Conservation (phyloP, 35 echinoderm and acorn worm genomes). For the Ptychodera flava region DNA sequence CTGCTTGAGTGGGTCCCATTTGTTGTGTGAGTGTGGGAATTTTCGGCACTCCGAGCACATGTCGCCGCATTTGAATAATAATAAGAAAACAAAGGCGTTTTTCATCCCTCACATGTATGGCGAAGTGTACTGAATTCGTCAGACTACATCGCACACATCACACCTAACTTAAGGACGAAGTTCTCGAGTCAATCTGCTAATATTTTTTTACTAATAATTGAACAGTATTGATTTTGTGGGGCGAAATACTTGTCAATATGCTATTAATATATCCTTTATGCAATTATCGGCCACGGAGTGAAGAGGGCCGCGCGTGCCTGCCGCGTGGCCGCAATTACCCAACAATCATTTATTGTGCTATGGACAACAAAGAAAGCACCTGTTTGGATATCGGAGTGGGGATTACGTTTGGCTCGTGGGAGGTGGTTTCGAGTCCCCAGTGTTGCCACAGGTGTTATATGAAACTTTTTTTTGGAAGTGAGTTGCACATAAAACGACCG, state of each 20-base stretch:
- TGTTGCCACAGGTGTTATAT: background rate
- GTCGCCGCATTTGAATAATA: background rate
- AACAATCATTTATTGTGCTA: constrained; percentile 2
- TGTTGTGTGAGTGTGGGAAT: background rate
- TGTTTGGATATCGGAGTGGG: background rate
- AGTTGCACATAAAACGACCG: background rate
- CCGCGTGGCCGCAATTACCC: background rate
- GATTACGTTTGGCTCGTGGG: background rate
- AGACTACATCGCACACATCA: background rate
- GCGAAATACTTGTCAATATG: background rate
- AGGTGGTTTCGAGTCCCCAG: background rate
- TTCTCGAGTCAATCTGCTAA: background rate
- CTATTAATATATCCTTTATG: background rate
- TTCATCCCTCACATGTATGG: background rate
- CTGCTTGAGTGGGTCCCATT: background rate
- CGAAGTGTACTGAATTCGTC: background rate
- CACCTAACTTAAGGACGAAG: background rate
- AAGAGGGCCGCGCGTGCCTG: background rate
- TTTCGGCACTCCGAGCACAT: background rate
- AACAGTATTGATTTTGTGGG: background rate
- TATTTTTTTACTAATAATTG: background rate
- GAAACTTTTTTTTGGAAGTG: background rate
- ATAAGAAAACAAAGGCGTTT: background rate
- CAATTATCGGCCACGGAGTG: background rate
- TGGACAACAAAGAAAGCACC: background rate